Evolutionary conservation across 2,888 invertebrate species (phyloP).

Genomic region (Drosophila koepferae): DNA sequence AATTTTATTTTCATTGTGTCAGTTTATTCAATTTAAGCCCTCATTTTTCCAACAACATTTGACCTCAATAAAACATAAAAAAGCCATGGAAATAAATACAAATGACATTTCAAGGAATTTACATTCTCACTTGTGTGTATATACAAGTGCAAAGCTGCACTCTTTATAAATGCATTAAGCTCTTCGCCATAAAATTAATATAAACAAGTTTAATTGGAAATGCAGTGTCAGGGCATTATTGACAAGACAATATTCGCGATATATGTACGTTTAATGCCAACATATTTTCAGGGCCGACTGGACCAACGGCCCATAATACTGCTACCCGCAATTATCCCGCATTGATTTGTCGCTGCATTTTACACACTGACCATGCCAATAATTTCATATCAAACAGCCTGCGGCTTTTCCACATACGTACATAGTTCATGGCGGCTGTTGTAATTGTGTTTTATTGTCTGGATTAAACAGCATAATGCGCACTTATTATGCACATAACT

Average conservation of each 20-base stretch:
- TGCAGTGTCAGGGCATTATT: conserved; percentile 20
- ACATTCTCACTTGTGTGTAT: neutral
- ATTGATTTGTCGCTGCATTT: conserved; percentile 24
- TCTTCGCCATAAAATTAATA: conserved; percentile 27
- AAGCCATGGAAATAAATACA: neutral
- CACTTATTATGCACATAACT: conserved; percentile 50
- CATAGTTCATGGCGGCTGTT: conserved; percentile 13
- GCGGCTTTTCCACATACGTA: conserved; percentile 17
- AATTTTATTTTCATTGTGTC: neutral
- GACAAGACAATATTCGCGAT: conserved; percentile 32
- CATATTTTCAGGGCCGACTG: conserved; percentile 15
- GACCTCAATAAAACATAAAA: conserved; percentile 13
- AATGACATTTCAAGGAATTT: conserved; percentile 8
- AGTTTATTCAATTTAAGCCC: neutral
- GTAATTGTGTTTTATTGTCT: conserved; percentile 41
- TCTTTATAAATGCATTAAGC: conserved; percentile 33
- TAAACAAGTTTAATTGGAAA: conserved; percentile 49
- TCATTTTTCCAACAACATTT: neutral
- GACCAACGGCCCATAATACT: neutral
- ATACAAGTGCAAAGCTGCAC: neutral
- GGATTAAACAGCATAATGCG: conserved; percentile 47
- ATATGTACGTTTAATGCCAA: conserved; percentile 16
- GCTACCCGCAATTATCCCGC: conserved; percentile 17
- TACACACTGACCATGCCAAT: conserved; percentile 13
- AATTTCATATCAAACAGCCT: conserved; percentile 28